These are phyloP conservation scores for Lasioglossum oenotherae DNA, from an alignment of 2,888 invertebrate genomes.

Conservation along the genomic window DNA sequence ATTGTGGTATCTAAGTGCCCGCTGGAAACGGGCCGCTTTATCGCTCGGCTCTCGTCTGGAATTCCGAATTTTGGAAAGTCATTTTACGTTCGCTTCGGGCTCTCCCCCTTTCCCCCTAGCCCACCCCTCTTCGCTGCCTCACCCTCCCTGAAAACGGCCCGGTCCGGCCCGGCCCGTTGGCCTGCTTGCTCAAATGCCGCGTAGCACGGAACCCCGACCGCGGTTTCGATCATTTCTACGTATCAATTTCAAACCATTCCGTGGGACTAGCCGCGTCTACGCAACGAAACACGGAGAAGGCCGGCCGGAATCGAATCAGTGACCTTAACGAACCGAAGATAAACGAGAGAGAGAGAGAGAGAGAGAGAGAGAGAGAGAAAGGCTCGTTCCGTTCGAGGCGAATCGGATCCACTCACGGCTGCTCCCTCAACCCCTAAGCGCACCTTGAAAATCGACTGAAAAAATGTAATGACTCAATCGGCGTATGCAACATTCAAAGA, in stretches of 20 bases:
- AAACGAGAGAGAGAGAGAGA: neutral
- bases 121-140: neutral
- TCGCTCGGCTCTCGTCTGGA: conserved; percentile 69
- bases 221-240: conserved; percentile 16
- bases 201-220: neutral
- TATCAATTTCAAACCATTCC: conserved; percentile 6
- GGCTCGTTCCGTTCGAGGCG: neutral
- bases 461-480: neutral
- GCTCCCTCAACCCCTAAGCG: neutral
- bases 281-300: neutral
- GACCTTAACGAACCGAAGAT: neutral
- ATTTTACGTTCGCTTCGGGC: conserved; percentile 62
- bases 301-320: conserved; percentile 2
- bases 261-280: neutral
- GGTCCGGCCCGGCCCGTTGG: neutral
- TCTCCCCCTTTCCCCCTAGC: neutral
- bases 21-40: conserved; percentile 72
- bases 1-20: conserved; percentile 78
- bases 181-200: neutral
- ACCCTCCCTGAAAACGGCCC: neutral
- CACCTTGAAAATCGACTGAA: neutral
- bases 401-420: neutral
- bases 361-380: neutral
- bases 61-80: conserved; percentile 74
- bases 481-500: neutral